phyloP scores from a whole-genome alignment of 2,113 vertebrate genomes.

The Cygnus buccinator region DNA sequence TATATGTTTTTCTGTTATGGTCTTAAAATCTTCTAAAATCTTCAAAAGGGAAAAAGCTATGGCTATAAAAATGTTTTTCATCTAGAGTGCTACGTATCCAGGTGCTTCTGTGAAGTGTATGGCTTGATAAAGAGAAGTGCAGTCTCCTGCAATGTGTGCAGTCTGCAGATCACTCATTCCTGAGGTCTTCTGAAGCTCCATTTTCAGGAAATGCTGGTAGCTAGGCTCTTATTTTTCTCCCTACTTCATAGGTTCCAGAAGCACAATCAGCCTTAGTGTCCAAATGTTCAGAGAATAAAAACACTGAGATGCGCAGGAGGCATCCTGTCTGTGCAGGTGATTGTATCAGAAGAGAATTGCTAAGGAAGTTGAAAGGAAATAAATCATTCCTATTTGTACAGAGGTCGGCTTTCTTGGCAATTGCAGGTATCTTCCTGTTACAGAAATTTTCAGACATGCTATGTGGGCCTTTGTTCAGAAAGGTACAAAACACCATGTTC shows the following conservation, averaged over 20 bases:
- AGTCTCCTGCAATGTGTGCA: neutral
- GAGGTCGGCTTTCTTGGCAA: neutral
- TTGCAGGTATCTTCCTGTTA: neutral
- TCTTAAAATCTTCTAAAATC: neutral
- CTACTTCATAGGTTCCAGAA: neutral
- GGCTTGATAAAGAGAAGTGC: neutral
- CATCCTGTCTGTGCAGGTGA: neutral
- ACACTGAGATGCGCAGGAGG: neutral
- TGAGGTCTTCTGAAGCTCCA: rapidly evolving
- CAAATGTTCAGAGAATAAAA: neutral
- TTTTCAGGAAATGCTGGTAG: neutral
- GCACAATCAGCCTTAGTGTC: neutral
- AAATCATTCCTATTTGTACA: rapidly evolving
- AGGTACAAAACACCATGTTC: neutral
- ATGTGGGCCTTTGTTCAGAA: neutral
- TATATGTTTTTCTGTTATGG: neutral
- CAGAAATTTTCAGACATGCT: neutral
- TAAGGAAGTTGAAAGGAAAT: neutral
- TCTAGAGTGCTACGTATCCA: neutral
- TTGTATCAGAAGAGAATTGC: neutral
- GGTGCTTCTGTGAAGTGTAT: neutral
- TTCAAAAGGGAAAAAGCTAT: neutral
- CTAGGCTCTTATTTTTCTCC: neutral
- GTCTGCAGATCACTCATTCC: neutral
- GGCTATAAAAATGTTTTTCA: neutral